Percentiles rank a stretch among this genome's conserved stretches.
Evolutionary conservation across 2,113 vertebrate genomes (phyloP).

Genomic region (Sitta europaea): DNA sequence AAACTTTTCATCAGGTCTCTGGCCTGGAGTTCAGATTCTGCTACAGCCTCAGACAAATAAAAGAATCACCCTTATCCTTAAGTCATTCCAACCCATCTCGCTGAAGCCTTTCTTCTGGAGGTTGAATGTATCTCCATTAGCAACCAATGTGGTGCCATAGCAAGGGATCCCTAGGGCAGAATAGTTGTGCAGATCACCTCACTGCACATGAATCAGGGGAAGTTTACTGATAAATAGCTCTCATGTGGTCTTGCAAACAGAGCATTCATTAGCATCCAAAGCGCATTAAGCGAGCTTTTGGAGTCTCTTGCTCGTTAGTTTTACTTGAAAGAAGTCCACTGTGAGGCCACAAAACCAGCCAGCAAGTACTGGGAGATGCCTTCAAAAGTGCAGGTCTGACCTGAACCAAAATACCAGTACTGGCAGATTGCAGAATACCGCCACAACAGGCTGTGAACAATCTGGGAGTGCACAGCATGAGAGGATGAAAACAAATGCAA

Average conservation of each 20-base stretch:
- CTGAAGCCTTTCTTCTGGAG: neutral
- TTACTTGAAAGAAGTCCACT: neutral
- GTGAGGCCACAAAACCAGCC: neutral
- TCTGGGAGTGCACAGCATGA: neutral
- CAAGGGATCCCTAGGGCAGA: neutral
- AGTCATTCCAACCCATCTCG: neutral
- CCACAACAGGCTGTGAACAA: neutral
- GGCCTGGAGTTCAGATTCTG: neutral
- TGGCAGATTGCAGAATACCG: neutral
- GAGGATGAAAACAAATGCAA: neutral
- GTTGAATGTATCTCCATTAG: neutral
- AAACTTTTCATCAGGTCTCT: neutral
- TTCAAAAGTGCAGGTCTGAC: neutral
- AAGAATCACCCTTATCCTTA: neutral
- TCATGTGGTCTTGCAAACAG: neutral
- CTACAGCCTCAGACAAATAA: neutral
- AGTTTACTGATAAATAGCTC: fast-evolving
- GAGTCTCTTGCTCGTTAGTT: neutral
- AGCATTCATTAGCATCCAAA: neutral
- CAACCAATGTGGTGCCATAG: neutral
- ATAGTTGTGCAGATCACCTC: neutral
- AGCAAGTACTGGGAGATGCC: neutral
- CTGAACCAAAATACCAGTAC: neutral
- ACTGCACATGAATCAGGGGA: neutral
- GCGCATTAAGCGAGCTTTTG: neutral